A percentile compares a stretch with the other conserved stretches of the same genome.
These are phyloP conservation scores for Tanypteryx hageni DNA, from an alignment of 2,888 invertebrate genomes.

Conservation along the genomic window DNA sequence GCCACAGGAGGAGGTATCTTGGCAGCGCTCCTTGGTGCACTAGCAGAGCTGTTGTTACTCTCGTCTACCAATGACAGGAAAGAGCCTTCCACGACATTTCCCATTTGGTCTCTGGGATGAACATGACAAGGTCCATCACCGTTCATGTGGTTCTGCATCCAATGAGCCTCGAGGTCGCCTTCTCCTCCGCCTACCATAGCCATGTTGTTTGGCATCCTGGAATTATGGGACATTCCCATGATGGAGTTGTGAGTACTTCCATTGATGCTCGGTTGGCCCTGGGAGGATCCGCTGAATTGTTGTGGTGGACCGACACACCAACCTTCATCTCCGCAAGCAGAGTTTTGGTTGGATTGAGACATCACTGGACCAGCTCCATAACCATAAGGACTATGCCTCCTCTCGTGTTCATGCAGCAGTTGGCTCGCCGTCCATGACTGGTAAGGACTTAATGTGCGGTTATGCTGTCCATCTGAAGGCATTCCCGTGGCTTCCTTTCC, in stretches of 20 bases:
- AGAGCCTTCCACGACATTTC: constrained; percentile 30
- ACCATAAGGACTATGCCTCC: constrained; percentile 77
- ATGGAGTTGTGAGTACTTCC: constrained; percentile 42
- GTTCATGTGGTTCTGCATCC: constrained; percentile 53
- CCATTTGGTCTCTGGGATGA: constrained; percentile 13
- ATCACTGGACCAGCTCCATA: constrained; percentile 70
- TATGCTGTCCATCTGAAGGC: constrained; percentile 67
- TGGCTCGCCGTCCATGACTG: constrained; percentile 81
- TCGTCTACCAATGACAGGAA: constrained; percentile 64
- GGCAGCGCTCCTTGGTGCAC: background rate
- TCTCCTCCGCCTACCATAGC: constrained; percentile 5
- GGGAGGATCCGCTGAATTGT: constrained; percentile 44
- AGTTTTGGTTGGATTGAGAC: constrained; percentile 73
- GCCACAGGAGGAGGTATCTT: constrained; percentile 67
- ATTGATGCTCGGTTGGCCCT: constrained; percentile 46
- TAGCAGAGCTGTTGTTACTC: constrained; percentile 66
- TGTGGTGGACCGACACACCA: constrained; percentile 63
- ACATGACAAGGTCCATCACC: constrained; percentile 19
- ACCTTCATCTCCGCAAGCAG: constrained; percentile 67
- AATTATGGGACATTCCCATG: constrained; percentile 30
- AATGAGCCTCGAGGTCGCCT: constrained; percentile 24
- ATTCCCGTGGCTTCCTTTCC: constrained; percentile 25
- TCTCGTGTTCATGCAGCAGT: constrained; percentile 79
- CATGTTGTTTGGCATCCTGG: constrained; percentile 38
- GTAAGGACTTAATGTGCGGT: constrained; percentile 77